Percentiles rank a stretch among this genome's conserved stretches.
phyloP scores from a whole-genome alignment of 2,888 invertebrate species.

The Calliopum simillimum region DNA sequence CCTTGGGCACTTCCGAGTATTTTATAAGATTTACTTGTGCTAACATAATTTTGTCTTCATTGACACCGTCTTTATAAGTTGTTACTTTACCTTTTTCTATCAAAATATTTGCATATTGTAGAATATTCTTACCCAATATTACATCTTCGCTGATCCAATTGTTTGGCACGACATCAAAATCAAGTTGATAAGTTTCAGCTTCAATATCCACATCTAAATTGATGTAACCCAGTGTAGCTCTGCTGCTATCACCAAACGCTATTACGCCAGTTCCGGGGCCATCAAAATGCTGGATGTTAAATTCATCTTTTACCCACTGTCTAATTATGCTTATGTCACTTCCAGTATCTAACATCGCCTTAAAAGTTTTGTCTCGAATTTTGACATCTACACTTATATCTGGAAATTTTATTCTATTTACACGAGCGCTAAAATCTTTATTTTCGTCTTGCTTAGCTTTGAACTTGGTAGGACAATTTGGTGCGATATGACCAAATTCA shows the following conservation, averaged over 20 bases:
- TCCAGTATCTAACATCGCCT: too few relatives aligned
- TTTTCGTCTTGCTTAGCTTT: neutral
- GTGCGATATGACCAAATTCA: neutral
- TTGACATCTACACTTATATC: too few relatives aligned
- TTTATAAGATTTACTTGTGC: constrained; percentile 1
- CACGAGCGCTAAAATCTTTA: neutral
- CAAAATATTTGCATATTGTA: neutral
- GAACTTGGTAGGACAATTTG: neutral
- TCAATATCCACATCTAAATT: neutral
- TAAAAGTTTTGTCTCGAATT: too few relatives aligned
- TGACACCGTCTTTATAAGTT: neutral
- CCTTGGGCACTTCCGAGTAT: neutral
- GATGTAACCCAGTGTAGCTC: neutral
- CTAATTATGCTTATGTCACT: too few relatives aligned
- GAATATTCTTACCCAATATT: constrained; percentile 1
- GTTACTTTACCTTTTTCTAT: neutral
- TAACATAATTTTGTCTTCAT: neutral
- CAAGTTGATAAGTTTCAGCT: neutral
- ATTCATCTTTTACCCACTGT: too few relatives aligned
- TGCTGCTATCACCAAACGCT: neutral
- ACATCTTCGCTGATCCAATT: constrained; percentile 4
- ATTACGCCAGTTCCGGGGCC: neutral
- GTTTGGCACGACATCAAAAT: neutral
- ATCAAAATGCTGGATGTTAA: too few relatives aligned
- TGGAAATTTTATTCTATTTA: neutral